Base-by-base conservation (phyloP, 2,113 vertebrate genomes). In the Hippoglossus stenolepis region DNA sequence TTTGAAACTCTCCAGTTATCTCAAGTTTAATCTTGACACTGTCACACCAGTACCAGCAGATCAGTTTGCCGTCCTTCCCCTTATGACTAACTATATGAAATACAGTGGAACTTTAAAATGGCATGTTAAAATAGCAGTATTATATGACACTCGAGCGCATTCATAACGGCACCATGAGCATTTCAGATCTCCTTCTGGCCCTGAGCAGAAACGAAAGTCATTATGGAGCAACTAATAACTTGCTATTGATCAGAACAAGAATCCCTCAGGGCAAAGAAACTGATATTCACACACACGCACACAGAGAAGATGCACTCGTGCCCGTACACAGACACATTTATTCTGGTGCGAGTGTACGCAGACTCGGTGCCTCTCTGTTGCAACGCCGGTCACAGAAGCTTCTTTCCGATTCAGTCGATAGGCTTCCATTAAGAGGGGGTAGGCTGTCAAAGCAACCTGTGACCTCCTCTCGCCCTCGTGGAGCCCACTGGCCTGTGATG, bases 371-470 rank as follows among this genome's bases (percentile, higher is more conserved):
- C 93, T 93, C 94, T 90, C 85, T 79, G 82, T 93, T 92, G 91
- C 93, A 23, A 93, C 90, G 85, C 90, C 94, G 92, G 90, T 90
- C 91, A 79, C 90, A 91, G 92, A 13, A 94, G 95, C 95, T 94
- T 94, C 91, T 92, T 85, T 82, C 84, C 28, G 89, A 92, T 84
- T 87, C 93, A 95, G 96, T 98, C 96, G 94, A 97, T 97, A 96
- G 85, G 60, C 88, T 87, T 96, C 96, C 97, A 98, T 98, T 98
- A 98, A 93, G 93, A 93, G 84, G 80, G 86, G 89, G 90, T 88
- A 87, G 90, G 93, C 94, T 93, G 93, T 96, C 95, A 94, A 90
- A 94, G 90, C 94, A 95, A 95, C 94, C 93, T 11, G 61, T 94
- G 89, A 94, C 95, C 95, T 92, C 93, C 59, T 86, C 86, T 92